phyloP scores from a whole-genome alignment of 2,113 vertebrate genomes.

The Aegotheles bennettii region DNA sequence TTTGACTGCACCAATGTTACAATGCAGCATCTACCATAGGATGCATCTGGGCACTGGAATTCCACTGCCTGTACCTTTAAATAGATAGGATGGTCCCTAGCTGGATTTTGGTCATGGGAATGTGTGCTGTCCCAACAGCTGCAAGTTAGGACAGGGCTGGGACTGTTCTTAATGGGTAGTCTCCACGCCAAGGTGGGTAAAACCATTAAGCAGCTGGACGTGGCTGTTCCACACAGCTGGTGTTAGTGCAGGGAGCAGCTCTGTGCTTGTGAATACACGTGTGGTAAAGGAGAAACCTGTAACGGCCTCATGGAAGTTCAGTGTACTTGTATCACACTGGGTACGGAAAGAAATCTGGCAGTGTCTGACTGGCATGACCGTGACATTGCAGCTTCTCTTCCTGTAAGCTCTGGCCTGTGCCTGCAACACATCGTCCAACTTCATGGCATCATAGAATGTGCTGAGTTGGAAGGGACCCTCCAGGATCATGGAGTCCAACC shows the following conservation, averaged over 20 bases:
- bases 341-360: background rate
- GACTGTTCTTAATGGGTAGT: background rate
- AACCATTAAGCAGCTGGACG: background rate
- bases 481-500: too few relatives aligned
- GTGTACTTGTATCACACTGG: background rate
- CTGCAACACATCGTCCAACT: fast-evolving
- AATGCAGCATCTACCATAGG: background rate
- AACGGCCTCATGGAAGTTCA: fast-evolving
- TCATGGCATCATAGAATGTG: too few relatives aligned
- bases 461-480: too few relatives aligned
- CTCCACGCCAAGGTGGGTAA: background rate
- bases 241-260: background rate
- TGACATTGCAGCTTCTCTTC: background rate
- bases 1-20: background rate
- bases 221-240: background rate
- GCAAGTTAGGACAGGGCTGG: background rate
- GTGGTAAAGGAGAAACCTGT: background rate
- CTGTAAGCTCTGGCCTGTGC: background rate
- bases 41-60: background rate
- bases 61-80: background rate
- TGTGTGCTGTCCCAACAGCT: background rate
- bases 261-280: fast-evolving
- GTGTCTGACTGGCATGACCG: background rate
- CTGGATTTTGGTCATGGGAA: background rate
- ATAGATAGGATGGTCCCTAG: background rate